Conservation (phyloP, 2,888 invertebrate genomes). For the Drosophila monieri region DNA sequence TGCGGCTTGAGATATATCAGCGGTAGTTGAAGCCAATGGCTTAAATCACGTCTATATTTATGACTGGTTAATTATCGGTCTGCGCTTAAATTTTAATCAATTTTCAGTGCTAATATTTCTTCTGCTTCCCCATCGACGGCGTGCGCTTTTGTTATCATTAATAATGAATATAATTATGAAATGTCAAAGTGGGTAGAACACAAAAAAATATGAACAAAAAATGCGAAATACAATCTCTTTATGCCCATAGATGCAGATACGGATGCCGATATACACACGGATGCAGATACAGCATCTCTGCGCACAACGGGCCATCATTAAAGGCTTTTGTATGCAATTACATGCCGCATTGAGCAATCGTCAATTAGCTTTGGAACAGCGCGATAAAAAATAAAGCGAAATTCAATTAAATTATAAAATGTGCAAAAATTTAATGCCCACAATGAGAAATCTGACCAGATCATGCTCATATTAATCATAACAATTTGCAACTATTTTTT, state of each 20-base stretch:
- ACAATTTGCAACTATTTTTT: slow-evolving; percentile 34
- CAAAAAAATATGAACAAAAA: slow-evolving; percentile 1
- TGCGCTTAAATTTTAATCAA: slow-evolving; percentile 38
- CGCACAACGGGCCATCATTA: slow-evolving; percentile 53
- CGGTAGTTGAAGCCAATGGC: slow-evolving; percentile 6
- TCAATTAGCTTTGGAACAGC: slow-evolving; percentile 73
- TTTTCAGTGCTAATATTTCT: slow-evolving; percentile 36
- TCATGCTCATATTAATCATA: slow-evolving; percentile 63
- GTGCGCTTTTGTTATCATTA: slow-evolving; percentile 41
- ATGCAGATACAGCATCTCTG: slow-evolving; percentile 17
- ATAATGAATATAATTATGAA: slow-evolving; percentile 57
- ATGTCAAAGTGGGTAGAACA: slow-evolving; percentile 28
- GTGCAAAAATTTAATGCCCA: slow-evolving; percentile 66
- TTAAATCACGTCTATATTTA: slow-evolving; percentile 43
- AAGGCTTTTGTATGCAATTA: slow-evolving; percentile 77
- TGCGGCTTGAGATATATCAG: background rate
- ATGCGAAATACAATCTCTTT: slow-evolving; percentile 49
- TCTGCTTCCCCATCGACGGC: slow-evolving; percentile 2
- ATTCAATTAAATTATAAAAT: slow-evolving; percentile 76
- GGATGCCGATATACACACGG: slow-evolving; percentile 15
- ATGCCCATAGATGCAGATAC: slow-evolving; percentile 24
- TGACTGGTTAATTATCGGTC: slow-evolving; percentile 35
- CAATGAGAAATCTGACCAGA: slow-evolving; percentile 54
- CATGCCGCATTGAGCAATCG: slow-evolving; percentile 77
- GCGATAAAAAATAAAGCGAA: slow-evolving; percentile 47